Evolutionary conservation across 2,888 invertebrate species (phyloP).

Genomic region (Mylabris sibirica): DNA sequence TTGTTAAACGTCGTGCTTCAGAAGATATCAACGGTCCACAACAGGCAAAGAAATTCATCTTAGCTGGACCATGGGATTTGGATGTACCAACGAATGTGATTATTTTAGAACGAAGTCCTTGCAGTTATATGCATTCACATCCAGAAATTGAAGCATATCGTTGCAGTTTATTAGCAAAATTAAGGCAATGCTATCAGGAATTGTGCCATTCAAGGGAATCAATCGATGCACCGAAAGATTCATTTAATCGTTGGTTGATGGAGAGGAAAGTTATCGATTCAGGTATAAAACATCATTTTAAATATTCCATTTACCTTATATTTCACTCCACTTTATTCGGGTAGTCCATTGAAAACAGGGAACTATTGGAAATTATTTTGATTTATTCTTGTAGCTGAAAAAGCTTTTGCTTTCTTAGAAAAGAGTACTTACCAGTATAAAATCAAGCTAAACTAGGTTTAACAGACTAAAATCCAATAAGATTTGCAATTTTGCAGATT

Average conservation of each 20-base stretch:
- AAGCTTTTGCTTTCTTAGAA: too few species aligned
- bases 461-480: too few species aligned
- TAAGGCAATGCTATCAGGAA: constrained; percentile 92
- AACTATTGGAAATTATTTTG: too few species aligned
- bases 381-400: too few species aligned
- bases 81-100: constrained; percentile 92
- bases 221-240: constrained; percentile 95
- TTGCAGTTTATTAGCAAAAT: constrained; percentile 80
- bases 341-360: too few species aligned
- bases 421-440: too few species aligned
- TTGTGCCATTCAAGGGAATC: constrained; percentile 90
- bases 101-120: constrained; percentile 85
- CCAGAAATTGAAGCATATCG: constrained; percentile 92
- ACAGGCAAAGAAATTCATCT: constrained; percentile 83
- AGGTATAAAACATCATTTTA: constrained; percentile 51
- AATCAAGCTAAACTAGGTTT: too few species aligned
- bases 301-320: too few species aligned
- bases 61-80: constrained; percentile 94
- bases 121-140: constrained; percentile 88
- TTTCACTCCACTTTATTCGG: too few species aligned
- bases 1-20: constrained; percentile 78
- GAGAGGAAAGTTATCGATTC: constrained; percentile 91
- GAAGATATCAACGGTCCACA: constrained; percentile 76
- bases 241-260: constrained; percentile 96
- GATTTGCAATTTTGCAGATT: too few species aligned